Base-by-base conservation (phyloP, 2,888 invertebrate genomes). In the Tenthredo amoena region DNA sequence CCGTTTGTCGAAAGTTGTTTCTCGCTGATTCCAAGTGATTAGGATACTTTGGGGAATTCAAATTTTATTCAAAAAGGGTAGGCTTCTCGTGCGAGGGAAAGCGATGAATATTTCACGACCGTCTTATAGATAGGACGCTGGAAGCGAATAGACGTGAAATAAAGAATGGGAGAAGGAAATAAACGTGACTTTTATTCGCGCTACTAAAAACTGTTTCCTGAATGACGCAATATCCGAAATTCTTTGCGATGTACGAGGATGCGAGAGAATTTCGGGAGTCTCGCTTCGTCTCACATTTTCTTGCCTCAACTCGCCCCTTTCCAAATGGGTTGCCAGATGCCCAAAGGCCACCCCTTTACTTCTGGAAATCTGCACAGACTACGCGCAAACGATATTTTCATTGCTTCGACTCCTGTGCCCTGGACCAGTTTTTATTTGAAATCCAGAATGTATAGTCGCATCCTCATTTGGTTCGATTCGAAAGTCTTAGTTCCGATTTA, bases 21-120 rank as follows among this genome's bases (percentile, higher is more conserved):
- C 77, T 81, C 58, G 10, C 10, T 5, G 79, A 62, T n/a, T 81
- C 50, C 21, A 62, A 62, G 62, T 62, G 81, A 81, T 81, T 81
- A 81, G 81, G 81, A 81, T 81, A 58, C 58, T 62, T 40, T n/a
- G 5, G 58, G 37, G 62, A 12, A 62, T 81, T 81, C 58, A 10
- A 81, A 81, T 62, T 79, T 81, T 62, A 81, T 81, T 58, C 81
- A 81, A 81, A 81, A 81, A 81, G 77, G 77, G 55, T 55, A 50
- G 77, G 34, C 40, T 55, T 31, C 58, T 62, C 21, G 34, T n/a
- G n/a, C 15, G 58, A 37, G 40, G 21, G 26, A 37, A 62, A 62
- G 7, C 62, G 37, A 81, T 81, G 81, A 58, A 81, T 81, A 81
- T 81, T 81, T 81, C 81, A 81, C 40, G 77, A 77, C 15, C 77